These are phyloP conservation scores for Cherax quadricarinatus DNA, from an alignment of 1,140 invertebrate species.

Conservation along the genomic window DNA sequence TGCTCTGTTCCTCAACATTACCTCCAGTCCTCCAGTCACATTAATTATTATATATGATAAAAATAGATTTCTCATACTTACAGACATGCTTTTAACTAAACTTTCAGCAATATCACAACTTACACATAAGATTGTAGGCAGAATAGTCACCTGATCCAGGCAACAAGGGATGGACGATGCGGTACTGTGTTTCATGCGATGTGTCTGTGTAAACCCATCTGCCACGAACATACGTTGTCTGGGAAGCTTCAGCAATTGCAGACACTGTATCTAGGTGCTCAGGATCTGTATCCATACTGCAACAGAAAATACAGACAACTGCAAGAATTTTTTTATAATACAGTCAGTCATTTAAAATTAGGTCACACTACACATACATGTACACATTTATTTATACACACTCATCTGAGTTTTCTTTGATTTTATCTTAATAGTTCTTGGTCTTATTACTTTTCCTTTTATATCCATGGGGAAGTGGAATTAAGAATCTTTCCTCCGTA, in stretches of 20 bases:
- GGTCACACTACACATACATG: no score
- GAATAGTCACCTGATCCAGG: constrained; percentile 88
- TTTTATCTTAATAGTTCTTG: no score
- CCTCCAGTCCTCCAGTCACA: no score
- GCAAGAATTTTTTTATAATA: neutral
- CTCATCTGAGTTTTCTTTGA: no score
- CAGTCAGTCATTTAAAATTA: neutral
- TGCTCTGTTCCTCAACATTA: no score
- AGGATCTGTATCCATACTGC: constrained; percentile 37
- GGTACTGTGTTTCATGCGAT: constrained; percentile 84
- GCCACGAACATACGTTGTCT: constrained; percentile 85
- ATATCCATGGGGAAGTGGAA: no score
- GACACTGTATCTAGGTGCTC: constrained; percentile 79
- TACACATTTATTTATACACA: no score
- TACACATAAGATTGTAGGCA: constrained; percentile 80
- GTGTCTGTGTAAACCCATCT: constrained; percentile 84
- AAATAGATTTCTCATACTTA: neutral
- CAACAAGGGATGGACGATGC: constrained; percentile 85
- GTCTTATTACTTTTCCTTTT: no score
- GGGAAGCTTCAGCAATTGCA: constrained; percentile 86
- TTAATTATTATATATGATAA: no score
- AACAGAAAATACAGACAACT: neutral
- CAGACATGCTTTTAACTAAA: neutral
- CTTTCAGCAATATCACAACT: neutral
- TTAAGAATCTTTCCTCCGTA: no score